Evolutionary conservation across 2,888 invertebrate species (phyloP).

Genomic region (Patella depressa): DNA sequence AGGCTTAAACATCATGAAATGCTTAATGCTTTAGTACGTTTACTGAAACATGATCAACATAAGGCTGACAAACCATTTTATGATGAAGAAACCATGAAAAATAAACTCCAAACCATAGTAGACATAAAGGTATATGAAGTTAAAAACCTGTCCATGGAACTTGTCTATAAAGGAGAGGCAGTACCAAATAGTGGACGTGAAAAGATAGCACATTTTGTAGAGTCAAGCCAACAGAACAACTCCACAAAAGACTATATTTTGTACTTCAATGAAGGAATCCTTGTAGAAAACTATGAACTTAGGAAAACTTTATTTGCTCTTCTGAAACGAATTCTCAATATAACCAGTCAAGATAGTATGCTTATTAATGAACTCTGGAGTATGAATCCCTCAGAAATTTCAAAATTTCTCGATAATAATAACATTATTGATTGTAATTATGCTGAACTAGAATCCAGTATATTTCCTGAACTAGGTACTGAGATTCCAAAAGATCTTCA

Average conservation of each 20-base stretch:
- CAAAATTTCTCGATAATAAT: conserved; percentile 17
- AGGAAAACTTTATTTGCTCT: no score
- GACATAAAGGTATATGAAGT: conserved; percentile 5
- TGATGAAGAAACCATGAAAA: background rate
- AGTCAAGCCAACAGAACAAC: no score
- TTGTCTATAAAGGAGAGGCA: background rate
- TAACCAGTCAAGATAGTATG: no score
- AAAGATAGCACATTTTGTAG: background rate
- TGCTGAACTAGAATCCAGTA: background rate
- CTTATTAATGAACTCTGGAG: no score
- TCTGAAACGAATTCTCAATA: no score
- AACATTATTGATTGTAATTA: conserved; percentile 19
- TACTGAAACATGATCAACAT: background rate
- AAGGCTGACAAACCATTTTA: background rate
- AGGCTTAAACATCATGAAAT: background rate
- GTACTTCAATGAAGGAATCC: no score
- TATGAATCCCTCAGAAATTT: conserved; percentile 12
- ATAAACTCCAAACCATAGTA: conserved; percentile 10
- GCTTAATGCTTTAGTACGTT: background rate
- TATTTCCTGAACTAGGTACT: conserved; percentile 35
- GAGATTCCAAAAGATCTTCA: conserved; percentile 38
- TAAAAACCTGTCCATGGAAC: background rate
- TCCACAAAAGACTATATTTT: no score
- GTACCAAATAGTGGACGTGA: background rate
- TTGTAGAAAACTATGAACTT: no score